Conservation (phyloP, 2,797 vertebrate genomes). For the Benthosema pterotum region DNA sequence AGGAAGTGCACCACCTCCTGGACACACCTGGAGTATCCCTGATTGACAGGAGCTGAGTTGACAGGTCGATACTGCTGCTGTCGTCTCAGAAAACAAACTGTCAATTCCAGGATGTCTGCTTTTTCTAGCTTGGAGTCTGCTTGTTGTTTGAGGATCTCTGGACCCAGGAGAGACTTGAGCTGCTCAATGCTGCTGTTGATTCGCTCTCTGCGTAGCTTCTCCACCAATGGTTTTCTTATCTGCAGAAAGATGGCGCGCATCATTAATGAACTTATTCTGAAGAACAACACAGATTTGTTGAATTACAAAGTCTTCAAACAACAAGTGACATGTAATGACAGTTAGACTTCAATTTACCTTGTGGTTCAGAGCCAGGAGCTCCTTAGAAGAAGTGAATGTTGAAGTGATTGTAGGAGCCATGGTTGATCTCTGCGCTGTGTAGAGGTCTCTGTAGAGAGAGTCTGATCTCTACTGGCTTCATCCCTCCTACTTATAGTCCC, state of each 20-base stretch:
- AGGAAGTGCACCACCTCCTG: conserved; percentile 61
- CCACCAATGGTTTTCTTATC: conserved; percentile 86
- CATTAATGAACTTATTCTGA: conserved; percentile 32
- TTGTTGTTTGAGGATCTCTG: conserved; percentile 75
- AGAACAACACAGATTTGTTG: neutral
- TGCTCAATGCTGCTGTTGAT: conserved; percentile 76
- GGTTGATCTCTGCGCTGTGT: conserved; percentile 68
- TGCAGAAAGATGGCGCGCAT: conserved; percentile 58
- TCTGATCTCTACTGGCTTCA: conserved; percentile 58
- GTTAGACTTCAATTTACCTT: conserved; percentile 67
- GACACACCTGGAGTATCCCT: conserved; percentile 41
- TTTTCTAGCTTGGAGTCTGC: conserved; percentile 78
- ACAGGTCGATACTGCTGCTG: conserved; percentile 15
- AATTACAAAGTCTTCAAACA: too few species aligned
- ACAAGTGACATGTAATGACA: neutral
- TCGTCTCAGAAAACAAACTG: conserved; percentile 63
- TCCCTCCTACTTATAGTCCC: conserved; percentile 82
- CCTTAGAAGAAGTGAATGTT: conserved; percentile 61
- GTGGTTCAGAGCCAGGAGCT: conserved; percentile 63
- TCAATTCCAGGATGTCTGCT: conserved; percentile 76
- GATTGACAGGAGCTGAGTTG: neutral
- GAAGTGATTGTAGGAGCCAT: conserved; percentile 79
- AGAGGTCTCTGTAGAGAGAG: conserved; percentile 61
- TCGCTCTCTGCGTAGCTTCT: conserved; percentile 82
- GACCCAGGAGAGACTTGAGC: conserved; percentile 68